phyloP scores from a whole-genome alignment of 64 coral and sea anemone species.

The Hydrozoanthus tunicans region DNA sequence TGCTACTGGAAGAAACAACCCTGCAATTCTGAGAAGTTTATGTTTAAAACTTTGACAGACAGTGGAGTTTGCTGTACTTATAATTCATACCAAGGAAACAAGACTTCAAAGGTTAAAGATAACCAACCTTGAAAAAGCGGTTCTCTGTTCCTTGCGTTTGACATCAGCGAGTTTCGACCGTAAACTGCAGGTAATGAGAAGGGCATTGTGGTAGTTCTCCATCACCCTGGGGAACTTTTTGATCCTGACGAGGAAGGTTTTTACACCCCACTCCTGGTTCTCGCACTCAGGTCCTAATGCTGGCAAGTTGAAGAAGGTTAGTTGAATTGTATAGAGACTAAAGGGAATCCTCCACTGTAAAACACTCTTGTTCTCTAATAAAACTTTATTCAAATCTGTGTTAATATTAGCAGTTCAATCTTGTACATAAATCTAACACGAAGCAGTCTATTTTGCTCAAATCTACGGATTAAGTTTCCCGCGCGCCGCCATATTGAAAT shows the following conservation, averaged over 20 bases:
- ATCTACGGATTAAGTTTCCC: too few relatives aligned
- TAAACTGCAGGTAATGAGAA: not conserved
- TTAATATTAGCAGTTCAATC: too few relatives aligned
- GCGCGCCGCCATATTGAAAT: too few relatives aligned
- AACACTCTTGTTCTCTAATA: too few relatives aligned
- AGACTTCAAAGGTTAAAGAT: not conserved
- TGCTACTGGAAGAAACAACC: not conserved
- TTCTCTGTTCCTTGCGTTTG: not conserved
- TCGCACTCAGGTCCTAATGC: not conserved
- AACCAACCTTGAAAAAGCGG: not conserved
- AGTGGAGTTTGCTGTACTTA: slow-evolving; percentile 11
- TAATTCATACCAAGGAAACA: not conserved
- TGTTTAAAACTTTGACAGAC: not conserved
- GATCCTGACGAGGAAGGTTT: slow-evolving; percentile 9
- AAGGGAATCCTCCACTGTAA: too few relatives aligned
- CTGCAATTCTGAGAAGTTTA: not conserved
- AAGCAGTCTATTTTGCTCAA: too few relatives aligned
- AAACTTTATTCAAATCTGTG: too few relatives aligned
- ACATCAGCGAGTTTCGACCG: not conserved
- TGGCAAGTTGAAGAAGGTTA: not conserved
- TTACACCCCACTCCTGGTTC: not conserved
- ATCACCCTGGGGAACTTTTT: not conserved
- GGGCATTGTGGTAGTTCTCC: slow-evolving; percentile 14
- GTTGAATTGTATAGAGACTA: too few relatives aligned
- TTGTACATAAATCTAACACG: too few relatives aligned